A percentile compares a stretch with the other conserved stretches of the same genome.
These are phyloP conservation scores for Peromyscus eremicus DNA, from an alignment of 2,797 vertebrate genomes.

Conservation along the genomic window DNA sequence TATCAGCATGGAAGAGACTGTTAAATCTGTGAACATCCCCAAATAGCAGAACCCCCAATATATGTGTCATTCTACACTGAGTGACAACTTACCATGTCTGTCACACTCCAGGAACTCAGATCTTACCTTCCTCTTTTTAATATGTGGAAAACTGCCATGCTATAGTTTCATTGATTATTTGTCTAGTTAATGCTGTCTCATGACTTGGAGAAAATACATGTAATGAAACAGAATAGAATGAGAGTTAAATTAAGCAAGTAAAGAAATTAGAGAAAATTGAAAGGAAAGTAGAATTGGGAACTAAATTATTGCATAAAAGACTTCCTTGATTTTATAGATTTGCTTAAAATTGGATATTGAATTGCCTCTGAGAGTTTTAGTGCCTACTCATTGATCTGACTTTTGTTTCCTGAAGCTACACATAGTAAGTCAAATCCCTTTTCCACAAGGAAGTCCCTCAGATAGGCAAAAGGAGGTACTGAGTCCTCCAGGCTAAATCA, in stretches of 20 bases:
- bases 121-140: not conserved
- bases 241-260: slow-evolving; percentile 45
- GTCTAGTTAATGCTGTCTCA: slow-evolving; percentile 32
- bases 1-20: not conserved
- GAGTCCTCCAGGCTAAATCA: slow-evolving; percentile 53
- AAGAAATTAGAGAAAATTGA: slow-evolving; percentile 43
- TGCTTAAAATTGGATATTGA: slow-evolving; percentile 49
- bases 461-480: not conserved
- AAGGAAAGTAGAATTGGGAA: slow-evolving; percentile 37
- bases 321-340: slow-evolving; percentile 34
- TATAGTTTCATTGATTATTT: not conserved
- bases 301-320: slow-evolving; percentile 28
- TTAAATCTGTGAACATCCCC: not conserved
- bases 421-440: slow-evolving; percentile 59
- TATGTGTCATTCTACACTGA: not conserved
- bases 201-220: slow-evolving; percentile 52
- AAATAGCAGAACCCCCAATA: not conserved
- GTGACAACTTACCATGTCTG: not conserved
- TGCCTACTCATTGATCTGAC: not conserved
- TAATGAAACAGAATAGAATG: slow-evolving; percentile 37
- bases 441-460: slow-evolving; percentile 41
- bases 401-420: slow-evolving; percentile 55
- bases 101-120: not conserved
- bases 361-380: slow-evolving; percentile 62
- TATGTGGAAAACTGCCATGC: not conserved